Evolutionary conservation across 2,113 vertebrate species (phyloP).

Genomic region (Epinephelus cyanopodus): DNA sequence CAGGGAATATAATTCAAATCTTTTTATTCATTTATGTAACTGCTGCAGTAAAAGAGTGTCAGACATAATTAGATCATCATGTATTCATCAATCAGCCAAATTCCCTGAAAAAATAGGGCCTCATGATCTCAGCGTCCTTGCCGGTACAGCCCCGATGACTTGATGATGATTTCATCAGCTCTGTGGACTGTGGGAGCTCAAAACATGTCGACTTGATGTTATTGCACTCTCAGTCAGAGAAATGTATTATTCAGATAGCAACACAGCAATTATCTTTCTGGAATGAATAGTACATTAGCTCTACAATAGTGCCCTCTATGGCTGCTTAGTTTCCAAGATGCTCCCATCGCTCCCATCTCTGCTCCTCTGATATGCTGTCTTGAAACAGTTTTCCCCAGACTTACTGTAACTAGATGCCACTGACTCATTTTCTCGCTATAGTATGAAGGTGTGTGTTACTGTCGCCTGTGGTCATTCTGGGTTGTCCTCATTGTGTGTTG

Average conservation of each 20-base stretch:
- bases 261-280: slow-evolving; percentile 32
- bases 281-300: slow-evolving; percentile 65
- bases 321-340: background rate
- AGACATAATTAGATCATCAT: too few relatives aligned
- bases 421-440: slow-evolving; percentile 67
- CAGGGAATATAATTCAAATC: background rate
- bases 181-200: background rate
- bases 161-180: background rate
- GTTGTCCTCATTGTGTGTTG: slow-evolving; percentile 43
- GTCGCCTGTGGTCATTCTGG: slow-evolving; percentile 52
- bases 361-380: slow-evolving; percentile 5
- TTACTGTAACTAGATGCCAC: slow-evolving; percentile 66
- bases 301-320: slow-evolving; percentile 1
- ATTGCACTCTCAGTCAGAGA: background rate
- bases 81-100: background rate
- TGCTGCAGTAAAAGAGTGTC: too few relatives aligned
- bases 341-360: slow-evolving; percentile 4
- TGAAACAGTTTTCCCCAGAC: slow-evolving; percentile 38
- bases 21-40: background rate
- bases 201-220: background rate
- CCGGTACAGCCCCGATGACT: background rate
- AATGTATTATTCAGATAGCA: slow-evolving; percentile 54
- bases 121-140: background rate
- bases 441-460: slow-evolving; percentile 64
- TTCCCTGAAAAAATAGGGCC: background rate